Evolutionary conservation across 2,888 invertebrate genomes (phyloP), one percentile per base, ranked within the genome.

Genomic region (Bombyx huttoni): DNA sequence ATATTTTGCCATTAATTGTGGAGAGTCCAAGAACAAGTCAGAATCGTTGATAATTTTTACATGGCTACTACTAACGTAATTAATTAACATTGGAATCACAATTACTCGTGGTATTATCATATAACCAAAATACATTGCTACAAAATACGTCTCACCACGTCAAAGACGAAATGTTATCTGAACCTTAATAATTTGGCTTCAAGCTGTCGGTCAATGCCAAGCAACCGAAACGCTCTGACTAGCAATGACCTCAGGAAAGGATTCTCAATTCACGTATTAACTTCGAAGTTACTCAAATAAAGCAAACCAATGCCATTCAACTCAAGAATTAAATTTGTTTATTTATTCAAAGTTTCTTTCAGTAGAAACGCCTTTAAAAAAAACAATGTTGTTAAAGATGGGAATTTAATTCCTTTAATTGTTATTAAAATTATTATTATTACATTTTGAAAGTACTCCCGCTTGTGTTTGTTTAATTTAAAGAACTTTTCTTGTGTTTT

Each of bases 1-100:
- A 54, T 78, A 76, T 56, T 75, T 83, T 46, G 63, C 56, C 51
- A 85, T 70, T n/a, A 86, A 60, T 52, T 84, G 75, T 35, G 69
- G 51, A 7, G 84, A 78, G 59, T 84, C 68, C 51, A 81, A 69
- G 60, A 73, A 73, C 24, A 75, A 70, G 46, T 77, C 78, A 0
- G 51, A 57, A 52, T 74, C 67, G 59, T 59, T 68, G 46, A 63
- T 57, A 24, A 57, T 53, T 45, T 59, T 40, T 47, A 35, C 49
- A 50, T 58, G 54, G 40, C 58, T 58, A 34, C 49, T 40, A 48
- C 33, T 62, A 52, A 62, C 65, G 35, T 62, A 59, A 46, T 63
- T 62, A 34, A 71, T 10, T 40, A 65, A 58, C 65, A 67, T 52
- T 66, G 57, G 40, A 14, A 75, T 55, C 34, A 75, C 52, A 51